Evolutionary conservation across 2,113 vertebrate species (phyloP).

Genomic region (Shinisaurus crocodilurus): DNA sequence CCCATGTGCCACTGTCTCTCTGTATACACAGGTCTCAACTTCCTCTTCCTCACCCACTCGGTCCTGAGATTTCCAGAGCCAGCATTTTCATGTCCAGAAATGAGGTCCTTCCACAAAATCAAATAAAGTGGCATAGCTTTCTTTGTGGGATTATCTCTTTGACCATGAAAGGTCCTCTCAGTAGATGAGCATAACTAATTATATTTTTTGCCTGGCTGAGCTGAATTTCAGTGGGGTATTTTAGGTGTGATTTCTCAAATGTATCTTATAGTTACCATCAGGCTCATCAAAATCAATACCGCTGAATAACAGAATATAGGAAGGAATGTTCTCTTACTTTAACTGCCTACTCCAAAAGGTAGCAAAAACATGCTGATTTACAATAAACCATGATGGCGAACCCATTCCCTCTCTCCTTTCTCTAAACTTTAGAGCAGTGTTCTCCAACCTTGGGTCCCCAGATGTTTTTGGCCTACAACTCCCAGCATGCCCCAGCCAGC

Average conservation of each 20-base stretch:
- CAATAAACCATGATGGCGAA: not conserved
- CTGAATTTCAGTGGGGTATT: not conserved
- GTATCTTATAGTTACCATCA: not conserved
- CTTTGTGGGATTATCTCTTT: not conserved
- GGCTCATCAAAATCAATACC: no score
- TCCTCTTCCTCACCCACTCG: not conserved
- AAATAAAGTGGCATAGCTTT: not conserved
- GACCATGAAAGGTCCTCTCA: not conserved
- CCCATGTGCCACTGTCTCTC: not conserved
- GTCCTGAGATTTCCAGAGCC: not conserved
- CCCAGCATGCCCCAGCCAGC: no score
- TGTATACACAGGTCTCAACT: not conserved
- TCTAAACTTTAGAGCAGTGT: not conserved
- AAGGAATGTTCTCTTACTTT: not conserved
- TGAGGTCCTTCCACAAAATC: not conserved
- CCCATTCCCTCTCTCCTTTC: not conserved
- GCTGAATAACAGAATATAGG: not conserved
- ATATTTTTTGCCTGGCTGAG: not conserved
- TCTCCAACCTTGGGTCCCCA: no score
- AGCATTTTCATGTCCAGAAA: not conserved
- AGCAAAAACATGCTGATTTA: no score
- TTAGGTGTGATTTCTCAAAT: not conserved
- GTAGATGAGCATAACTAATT: not conserved
- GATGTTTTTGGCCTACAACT: not conserved
- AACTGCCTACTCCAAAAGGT: no score